These are phyloP conservation scores for Falco biarmicus DNA, from an alignment of 2,797 vertebrate species.

Conservation along the genomic window DNA sequence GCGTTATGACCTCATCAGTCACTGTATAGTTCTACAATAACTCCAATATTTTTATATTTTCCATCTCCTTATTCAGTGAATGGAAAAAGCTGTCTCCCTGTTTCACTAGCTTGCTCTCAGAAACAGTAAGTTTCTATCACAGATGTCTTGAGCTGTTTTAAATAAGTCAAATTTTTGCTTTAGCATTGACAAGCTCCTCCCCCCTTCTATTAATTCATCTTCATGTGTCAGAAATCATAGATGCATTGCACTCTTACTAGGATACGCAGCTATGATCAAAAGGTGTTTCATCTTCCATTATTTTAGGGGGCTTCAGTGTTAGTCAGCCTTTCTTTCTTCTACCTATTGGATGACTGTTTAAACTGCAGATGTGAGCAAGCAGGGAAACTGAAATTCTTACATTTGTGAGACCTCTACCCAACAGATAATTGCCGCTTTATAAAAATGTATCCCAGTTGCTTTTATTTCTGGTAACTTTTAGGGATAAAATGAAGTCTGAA, in stretches of 20 bases:
- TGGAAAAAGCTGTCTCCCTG: neutral
- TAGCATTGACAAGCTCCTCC: neutral
- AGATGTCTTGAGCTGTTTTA: neutral
- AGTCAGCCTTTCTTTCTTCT: neutral
- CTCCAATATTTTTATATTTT: neutral
- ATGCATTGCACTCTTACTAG: neutral
- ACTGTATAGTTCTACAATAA: neutral
- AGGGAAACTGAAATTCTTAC: neutral
- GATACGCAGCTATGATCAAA: neutral
- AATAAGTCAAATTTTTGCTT: neutral
- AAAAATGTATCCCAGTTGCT: neutral
- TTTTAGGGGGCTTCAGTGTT: neutral
- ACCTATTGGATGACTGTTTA: neutral
- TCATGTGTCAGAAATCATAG: neutral
- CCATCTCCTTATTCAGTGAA: neutral
- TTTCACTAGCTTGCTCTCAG: neutral
- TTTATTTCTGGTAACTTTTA: neutral
- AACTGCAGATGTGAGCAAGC: neutral
- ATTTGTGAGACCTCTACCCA: neutral
- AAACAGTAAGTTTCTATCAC: neutral
- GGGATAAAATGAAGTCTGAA: neutral
- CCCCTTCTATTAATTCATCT: neutral
- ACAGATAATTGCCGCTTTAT: neutral
- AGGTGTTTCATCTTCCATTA: neutral
- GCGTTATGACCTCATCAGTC: neutral